Evolutionary conservation across 2,113 vertebrate genomes (phyloP).

Genomic region (Plotosus lineatus): DNA sequence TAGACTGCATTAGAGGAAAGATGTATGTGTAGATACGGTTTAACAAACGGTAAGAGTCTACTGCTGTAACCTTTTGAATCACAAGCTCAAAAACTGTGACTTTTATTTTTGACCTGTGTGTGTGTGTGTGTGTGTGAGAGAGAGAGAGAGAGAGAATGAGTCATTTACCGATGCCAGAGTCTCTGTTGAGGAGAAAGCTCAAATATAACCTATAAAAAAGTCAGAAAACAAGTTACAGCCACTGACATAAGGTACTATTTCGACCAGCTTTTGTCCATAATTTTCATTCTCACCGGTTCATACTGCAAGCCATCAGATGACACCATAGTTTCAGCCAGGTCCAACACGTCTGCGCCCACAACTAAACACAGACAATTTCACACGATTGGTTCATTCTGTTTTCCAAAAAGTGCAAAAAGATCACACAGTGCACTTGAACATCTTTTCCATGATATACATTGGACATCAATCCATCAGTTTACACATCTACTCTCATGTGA

Average conservation of each 20-base stretch:
- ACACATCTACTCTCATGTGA: not conserved
- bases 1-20: too few species aligned
- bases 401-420: not conserved
- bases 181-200: conserved; percentile 88
- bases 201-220: conserved; percentile 81
- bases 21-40: too few species aligned
- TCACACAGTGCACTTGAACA: not conserved
- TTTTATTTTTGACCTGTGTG: too few species aligned
- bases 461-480: not conserved
- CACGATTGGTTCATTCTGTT: not conserved
- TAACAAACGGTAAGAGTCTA: too few species aligned
- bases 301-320: conserved; percentile 91
- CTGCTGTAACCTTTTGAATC: too few species aligned
- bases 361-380: conserved; percentile 69
- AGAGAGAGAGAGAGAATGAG: not conserved
- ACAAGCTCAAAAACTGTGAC: too few species aligned
- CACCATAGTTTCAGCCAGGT: conserved; percentile 96
- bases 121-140: too few species aligned
- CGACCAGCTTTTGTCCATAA: not conserved
- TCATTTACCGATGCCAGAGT: conserved; percentile 90
- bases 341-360: conserved; percentile 93
- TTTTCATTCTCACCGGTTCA: conserved; percentile 82
- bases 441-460: not conserved
- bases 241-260: not conserved
- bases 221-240: not conserved